These are phyloP conservation scores for Tricholauxania praeusta DNA, from an alignment of 2,888 invertebrate genomes.

Conservation along the genomic window DNA sequence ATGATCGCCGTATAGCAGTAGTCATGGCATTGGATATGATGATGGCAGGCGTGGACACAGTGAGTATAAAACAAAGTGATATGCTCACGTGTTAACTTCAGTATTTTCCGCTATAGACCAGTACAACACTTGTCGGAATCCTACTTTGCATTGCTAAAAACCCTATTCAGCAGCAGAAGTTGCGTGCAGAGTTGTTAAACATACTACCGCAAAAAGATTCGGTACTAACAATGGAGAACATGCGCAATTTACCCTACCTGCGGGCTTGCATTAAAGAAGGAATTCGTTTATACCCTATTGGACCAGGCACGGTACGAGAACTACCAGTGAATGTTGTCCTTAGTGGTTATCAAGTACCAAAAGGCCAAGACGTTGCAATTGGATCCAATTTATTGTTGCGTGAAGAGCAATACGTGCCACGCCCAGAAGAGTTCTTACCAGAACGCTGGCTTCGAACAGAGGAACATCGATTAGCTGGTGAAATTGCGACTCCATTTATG, in stretches of 20 bases:
- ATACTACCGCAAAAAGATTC: slow-evolving; percentile 67
- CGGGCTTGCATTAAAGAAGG: slow-evolving; percentile 82
- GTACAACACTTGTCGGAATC: slow-evolving; percentile 70
- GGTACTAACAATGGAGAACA: slow-evolving; percentile 66
- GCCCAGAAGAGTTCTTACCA: slow-evolving; percentile 75
- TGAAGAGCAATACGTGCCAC: slow-evolving; percentile 75
- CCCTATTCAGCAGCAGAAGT: slow-evolving; percentile 73
- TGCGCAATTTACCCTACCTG: slow-evolving; percentile 72
- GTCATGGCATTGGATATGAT: slow-evolving; percentile 79
- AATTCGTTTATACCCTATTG: slow-evolving; percentile 74
- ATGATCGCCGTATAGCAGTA: slow-evolving; percentile 73
- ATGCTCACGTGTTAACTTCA: slow-evolving; percentile 10
- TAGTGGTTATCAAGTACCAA: slow-evolving; percentile 74
- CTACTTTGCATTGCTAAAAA: slow-evolving; percentile 75
- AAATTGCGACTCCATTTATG: slow-evolving; percentile 56
- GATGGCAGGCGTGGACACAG: slow-evolving; percentile 79
- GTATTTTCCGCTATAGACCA: slow-evolving; percentile 45
- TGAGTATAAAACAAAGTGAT: slow-evolving; percentile 62
- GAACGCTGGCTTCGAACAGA: slow-evolving; percentile 77
- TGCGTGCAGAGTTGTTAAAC: slow-evolving; percentile 72
- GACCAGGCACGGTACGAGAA: slow-evolving; percentile 72
- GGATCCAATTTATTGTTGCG: slow-evolving; percentile 75
- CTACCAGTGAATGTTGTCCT: slow-evolving; percentile 73
- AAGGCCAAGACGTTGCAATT: slow-evolving; percentile 77
- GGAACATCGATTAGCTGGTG: slow-evolving; percentile 44